Percentiles rank a stretch among this genome's conserved stretches.
phyloP scores from a whole-genome alignment of 2,797 vertebrate species.

The Enoplosus armatus region DNA sequence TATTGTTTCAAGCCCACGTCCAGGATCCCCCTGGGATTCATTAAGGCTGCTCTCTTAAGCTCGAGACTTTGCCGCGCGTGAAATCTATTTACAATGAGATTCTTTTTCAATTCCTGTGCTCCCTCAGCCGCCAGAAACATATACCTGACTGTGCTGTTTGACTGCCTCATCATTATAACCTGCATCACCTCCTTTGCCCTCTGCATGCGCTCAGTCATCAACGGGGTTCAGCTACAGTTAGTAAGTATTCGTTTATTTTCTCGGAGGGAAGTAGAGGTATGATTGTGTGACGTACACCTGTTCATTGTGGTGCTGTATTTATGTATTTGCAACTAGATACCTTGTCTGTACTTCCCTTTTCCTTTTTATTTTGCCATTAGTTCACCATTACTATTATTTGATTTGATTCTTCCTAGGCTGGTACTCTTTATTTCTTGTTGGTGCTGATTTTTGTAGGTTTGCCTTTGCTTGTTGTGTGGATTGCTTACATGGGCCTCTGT shows the following conservation, averaged over 20 bases:
- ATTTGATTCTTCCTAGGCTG: background rate
- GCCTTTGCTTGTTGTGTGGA: background rate
- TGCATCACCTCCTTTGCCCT: constrained; percentile 91
- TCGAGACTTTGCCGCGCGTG: background rate
- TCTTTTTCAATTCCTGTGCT: constrained; percentile 7
- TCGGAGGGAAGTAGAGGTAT: background rate
- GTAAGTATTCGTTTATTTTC: constrained; percentile 78
- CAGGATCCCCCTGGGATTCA: background rate
- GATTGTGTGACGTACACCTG: background rate
- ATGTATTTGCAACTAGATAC: background rate
- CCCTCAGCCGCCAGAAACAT: constrained; percentile 88
- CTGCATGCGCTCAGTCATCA: constrained; percentile 91
- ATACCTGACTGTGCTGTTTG: constrained; percentile 92
- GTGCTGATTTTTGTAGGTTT: background rate
- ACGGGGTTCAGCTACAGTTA: constrained; percentile 89
- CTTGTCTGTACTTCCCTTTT: background rate
- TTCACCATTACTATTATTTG: background rate
- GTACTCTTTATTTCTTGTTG: background rate
- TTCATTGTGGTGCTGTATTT: background rate
- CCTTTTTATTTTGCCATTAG: no score
- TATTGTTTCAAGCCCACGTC: background rate
- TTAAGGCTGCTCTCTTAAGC: background rate
- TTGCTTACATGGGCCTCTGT: background rate
- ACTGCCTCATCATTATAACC: constrained; percentile 90
- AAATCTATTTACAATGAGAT: background rate